Conservation (phyloP, 2,113 vertebrate species). For the Cervus canadensis region DNA sequence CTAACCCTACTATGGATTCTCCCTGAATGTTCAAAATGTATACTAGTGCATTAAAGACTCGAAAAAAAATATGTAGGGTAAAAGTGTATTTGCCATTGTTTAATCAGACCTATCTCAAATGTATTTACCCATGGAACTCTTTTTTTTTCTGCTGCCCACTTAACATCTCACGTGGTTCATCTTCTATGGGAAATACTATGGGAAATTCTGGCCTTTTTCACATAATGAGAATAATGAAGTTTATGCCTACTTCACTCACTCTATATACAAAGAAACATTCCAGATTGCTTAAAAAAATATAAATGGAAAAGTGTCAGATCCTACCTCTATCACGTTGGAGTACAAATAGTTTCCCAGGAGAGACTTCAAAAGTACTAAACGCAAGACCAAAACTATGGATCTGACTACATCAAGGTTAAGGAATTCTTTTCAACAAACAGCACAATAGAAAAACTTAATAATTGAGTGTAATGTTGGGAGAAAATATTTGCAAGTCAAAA, state of each 20-base stretch:
- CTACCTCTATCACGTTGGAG: neutral
- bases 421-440: slow-evolving; percentile 8
- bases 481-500: neutral
- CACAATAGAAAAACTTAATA: neutral
- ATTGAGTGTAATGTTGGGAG: neutral
- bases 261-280: neutral
- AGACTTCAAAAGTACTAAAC: neutral
- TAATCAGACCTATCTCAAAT: neutral
- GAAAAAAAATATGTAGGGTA: neutral
- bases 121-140: neutral
- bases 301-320: neutral
- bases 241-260: neutral
- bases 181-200: neutral
- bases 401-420: neutral
- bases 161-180: neutral
- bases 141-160: neutral
- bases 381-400: neutral
- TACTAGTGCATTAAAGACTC: neutral
- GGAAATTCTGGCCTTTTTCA: slow-evolving; percentile 4
- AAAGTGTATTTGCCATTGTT: neutral
- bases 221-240: neutral
- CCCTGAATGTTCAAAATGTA: neutral
- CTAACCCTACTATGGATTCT: neutral
- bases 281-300: neutral
- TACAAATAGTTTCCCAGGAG: neutral